Conservation (phyloP, 1,140 invertebrate species). For the Tetramorium simillimum region DNA sequence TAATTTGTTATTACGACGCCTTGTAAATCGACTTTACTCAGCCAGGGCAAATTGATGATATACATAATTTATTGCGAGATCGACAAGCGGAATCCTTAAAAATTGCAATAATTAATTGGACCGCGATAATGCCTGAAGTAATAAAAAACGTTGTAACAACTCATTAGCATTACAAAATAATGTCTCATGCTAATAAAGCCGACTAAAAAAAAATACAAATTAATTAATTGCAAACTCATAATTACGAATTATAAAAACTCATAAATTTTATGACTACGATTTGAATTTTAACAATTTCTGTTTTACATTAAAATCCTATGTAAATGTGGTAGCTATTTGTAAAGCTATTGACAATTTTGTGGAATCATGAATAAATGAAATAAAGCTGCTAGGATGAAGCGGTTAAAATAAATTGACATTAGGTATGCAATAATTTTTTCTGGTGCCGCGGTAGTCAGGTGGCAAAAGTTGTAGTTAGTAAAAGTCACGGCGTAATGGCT, state of each 20-base stretch:
- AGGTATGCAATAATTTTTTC: conserved; percentile 12
- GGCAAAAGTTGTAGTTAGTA: conserved; percentile 74
- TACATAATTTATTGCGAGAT: conserved; percentile 62
- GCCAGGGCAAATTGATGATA: conserved; percentile 58
- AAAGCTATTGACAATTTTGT: not conserved
- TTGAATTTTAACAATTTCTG: not conserved
- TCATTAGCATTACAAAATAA: not conserved
- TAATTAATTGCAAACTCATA: conserved; percentile 1
- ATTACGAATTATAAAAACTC: not conserved
- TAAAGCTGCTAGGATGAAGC: not conserved
- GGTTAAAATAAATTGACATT: conserved; percentile 13
- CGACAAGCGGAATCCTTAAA: conserved; percentile 60
- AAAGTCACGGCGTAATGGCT: conserved; percentile 76
- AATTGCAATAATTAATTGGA: conserved; percentile 21
- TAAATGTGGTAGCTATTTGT: not conserved
- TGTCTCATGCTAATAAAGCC: not conserved
- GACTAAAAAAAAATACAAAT: not conserved
- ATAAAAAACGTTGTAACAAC: not conserved
- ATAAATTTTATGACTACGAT: not conserved
- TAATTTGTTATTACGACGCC: conserved; percentile 40
- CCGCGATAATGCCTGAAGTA: not conserved
- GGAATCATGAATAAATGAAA: not conserved
- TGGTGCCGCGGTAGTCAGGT: not conserved
- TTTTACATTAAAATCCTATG: not conserved
- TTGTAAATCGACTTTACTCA: conserved; percentile 65